A percentile compares a stretch with the other conserved stretches of the same genome.
Evolutionary conservation across 2,797 vertebrate species (phyloP).

Genomic region (Hemibagrus guttatus): DNA sequence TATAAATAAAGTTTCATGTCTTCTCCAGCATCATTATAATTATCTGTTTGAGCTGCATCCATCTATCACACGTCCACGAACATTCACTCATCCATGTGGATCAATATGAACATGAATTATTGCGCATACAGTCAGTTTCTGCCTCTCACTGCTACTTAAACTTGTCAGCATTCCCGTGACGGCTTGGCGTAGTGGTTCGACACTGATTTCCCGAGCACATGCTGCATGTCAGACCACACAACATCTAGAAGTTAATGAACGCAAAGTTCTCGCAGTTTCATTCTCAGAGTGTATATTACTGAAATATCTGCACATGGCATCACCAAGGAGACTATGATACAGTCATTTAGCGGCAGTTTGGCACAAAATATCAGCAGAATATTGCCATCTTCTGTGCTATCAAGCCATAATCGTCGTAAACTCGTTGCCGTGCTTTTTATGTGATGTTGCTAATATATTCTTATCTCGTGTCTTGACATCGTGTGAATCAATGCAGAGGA

Average conservation of each 20-base stretch:
- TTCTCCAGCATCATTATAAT: not conserved
- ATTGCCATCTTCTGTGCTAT: not conserved
- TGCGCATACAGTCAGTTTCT: conserved; percentile 1
- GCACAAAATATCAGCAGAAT: not conserved
- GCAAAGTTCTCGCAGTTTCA: conserved; percentile 21
- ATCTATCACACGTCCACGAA: not conserved
- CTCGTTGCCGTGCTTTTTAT: not conserved
- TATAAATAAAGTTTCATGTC: not conserved
- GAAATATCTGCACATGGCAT: conserved; percentile 21
- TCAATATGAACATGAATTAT: conserved; percentile 7
- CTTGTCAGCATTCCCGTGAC: not conserved
- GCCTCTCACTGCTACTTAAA: conserved; percentile 8
- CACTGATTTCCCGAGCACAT: conserved; percentile 17
- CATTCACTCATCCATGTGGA: not conserved
- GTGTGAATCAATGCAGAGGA: conserved; percentile 20
- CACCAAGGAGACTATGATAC: conserved; percentile 34
- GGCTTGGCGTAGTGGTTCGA: not conserved
- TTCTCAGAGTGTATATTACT: conserved; percentile 21
- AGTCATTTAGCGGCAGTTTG: conserved; percentile 36
- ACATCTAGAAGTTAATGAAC: conserved; percentile 22
- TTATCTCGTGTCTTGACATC: not conserved
- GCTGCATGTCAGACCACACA: conserved; percentile 11
- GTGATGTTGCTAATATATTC: conserved; percentile 14
- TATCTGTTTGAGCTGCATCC: not conserved
- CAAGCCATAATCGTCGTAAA: not conserved